Base-by-base conservation (phyloP, 2,888 invertebrate species). In the Anthoptus insignis region DNA sequence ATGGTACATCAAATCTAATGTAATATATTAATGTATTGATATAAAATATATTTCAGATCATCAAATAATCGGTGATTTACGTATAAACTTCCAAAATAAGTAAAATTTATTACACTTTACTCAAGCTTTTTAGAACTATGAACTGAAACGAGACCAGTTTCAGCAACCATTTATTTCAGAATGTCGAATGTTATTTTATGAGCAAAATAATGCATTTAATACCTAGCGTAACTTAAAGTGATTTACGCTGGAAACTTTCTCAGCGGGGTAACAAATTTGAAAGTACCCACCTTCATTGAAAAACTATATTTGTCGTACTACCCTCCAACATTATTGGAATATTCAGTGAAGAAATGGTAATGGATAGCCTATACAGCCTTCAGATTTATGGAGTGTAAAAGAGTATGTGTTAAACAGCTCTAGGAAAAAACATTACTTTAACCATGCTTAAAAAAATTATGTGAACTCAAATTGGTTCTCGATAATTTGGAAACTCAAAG, bases 351-450 rank as follows among this genome's bases (percentile, higher is more conserved):
- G 87, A 83, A 89, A 86, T 87, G 89, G 84, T 89, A 91, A 92
- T 89, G 87, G 83, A 91, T 91, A 89, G 88, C 86, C 81, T 84
- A 88, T 91, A 91, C 91, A 92, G 91, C 91, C 90, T 79, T 82
- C 90, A 90, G 91, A 93, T 93, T 93, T 92, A 93, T 92, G 89
- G 91, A 88, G 89, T n/a, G n/a, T n/a, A n/a, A n/a, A n/a, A n/a
- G n/a, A n/a, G n/a, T n/a, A n/a, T n/a, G n/a, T n/a, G n/a, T n/a
- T n/a, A n/a, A n/a, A n/a, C n/a, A n/a, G n/a, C n/a, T n/a, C n/a
- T n/a, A n/a, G n/a, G n/a, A n/a, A n/a, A n/a, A n/a, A n/a, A n/a
- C n/a, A n/a, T n/a, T n/a, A n/a, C n/a, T n/a, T n/a, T n/a, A n/a
- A n/a, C n/a, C n/a, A n/a, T n/a, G n/a, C n/a, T n/a, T n/a, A n/a